Evolutionary conservation across 2,888 invertebrate genomes (phyloP).

Genomic region (Tenodera sinensis): DNA sequence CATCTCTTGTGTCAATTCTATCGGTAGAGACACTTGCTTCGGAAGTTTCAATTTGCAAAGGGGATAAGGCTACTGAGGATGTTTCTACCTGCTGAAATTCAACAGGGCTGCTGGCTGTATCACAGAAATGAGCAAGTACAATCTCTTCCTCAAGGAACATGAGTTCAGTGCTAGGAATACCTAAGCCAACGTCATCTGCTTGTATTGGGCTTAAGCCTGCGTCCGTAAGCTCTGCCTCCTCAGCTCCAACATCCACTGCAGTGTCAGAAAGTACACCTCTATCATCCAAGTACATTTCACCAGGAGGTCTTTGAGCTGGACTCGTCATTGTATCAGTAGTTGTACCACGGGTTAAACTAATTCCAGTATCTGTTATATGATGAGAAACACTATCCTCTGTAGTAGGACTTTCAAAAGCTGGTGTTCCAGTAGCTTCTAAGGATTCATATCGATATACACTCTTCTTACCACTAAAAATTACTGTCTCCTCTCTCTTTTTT

Average conservation of each 20-base stretch:
- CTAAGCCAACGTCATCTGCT: conserved; percentile 46
- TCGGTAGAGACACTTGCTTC: conserved; percentile 53
- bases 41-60: conserved; percentile 48
- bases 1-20: conserved; percentile 51
- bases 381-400: conserved; percentile 52
- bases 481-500: conserved; percentile 49
- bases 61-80: conserved; percentile 43
- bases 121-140: conserved; percentile 43
- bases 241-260: conserved; percentile 44
- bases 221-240: conserved; percentile 54
- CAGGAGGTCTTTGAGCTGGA: conserved; percentile 37
- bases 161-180: conserved; percentile 40
- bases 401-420: conserved; percentile 43
- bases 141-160: conserved; percentile 44
- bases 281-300: conserved; percentile 32
- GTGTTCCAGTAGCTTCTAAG: conserved; percentile 39
- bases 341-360: conserved; percentile 51
- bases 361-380: conserved; percentile 54
- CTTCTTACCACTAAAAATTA: conserved; percentile 51
- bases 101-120: conserved; percentile 51
- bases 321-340: conserved; percentile 47
- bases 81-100: conserved; percentile 47
- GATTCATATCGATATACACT: conserved; percentile 51
- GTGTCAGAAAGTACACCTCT: conserved; percentile 48
- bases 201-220: conserved; percentile 55